Conservation (phyloP, 2,113 vertebrate species). For the Brachypodius melanocephalos region DNA sequence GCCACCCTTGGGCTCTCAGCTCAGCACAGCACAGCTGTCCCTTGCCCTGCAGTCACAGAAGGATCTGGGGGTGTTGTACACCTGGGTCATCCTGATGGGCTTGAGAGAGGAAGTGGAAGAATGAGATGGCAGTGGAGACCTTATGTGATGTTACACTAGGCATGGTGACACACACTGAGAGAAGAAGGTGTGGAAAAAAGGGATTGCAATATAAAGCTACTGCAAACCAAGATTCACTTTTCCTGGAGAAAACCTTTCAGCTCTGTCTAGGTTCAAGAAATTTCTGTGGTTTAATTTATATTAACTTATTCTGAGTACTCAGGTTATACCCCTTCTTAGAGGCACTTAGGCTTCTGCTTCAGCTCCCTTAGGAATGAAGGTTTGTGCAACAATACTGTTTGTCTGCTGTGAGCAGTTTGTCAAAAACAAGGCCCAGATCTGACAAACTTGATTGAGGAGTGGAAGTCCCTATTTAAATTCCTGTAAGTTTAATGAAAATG, state of each 20-base stretch:
- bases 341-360: not conserved
- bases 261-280: not conserved
- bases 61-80: not conserved
- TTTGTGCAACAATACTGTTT: not conserved
- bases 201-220: not conserved
- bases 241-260: not conserved
- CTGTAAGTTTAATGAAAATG: not conserved
- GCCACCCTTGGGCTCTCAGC: accelerated
- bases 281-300: not conserved
- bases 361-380: not conserved
- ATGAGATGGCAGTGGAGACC: not conserved
- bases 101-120: not conserved
- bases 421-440: not conserved
- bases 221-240: not conserved
- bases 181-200: not conserved
- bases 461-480: not conserved
- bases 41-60: not conserved
- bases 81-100: not conserved
- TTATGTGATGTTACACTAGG: not conserved
- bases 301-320: not conserved
- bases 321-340: not conserved
- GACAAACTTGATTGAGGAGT: not conserved
- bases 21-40: not conserved
- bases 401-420: not conserved
- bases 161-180: not conserved